Evolutionary conservation across 2,797 vertebrate species (phyloP), one percentile per base, ranked within the genome.

Genomic region (Chloroceryle amazona): DNA sequence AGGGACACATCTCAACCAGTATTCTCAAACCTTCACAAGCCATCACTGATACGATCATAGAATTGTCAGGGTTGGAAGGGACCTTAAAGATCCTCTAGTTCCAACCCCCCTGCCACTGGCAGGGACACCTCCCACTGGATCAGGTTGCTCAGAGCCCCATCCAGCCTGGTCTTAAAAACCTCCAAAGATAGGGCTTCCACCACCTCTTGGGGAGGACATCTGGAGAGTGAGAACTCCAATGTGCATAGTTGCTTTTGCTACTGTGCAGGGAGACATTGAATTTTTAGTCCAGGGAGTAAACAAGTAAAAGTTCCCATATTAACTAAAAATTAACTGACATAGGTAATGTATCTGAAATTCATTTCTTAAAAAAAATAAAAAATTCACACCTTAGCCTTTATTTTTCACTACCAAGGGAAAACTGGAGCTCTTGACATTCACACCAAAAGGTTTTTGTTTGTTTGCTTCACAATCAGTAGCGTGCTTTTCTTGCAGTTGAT

Each of bases 401-500:
- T 51, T 15, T 89, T 95, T 92, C 49, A 51, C 51, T 80, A 17
- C 10, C 42, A 91, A 65, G 15, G 25, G 10, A 82, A 89, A 95
- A 57, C 25, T n/a, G 28, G 5, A 83, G 25, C 16, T 71, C 25
- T 54, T 61, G 22, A 63, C 42, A 29, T 85, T 95, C 57, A 81
- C 52, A 71, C 9, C 6, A 42, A 88, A 49, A 81, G 16, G 6
- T 9, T 35, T 95, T 41, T 3, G 7, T 74, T 88, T 52, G 11
- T 65, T 82, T 65, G 52, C 6, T 62, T 80, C 66, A 39, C 65
- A 94, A 91, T 72, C 29, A 90, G 67, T 41, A 94, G 17, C 12
- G 71, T 62, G 37, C 6, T 87, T 75, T 91, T 91, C 68, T 79
- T 90, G 25, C 23, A 55, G 31, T n/a, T 93, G 91, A 93, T 68